Percentiles rank a stretch among this genome's conserved stretches.
Conservation (phyloP, 2,797 vertebrate species). For the Enteromius paludinosus region DNA sequence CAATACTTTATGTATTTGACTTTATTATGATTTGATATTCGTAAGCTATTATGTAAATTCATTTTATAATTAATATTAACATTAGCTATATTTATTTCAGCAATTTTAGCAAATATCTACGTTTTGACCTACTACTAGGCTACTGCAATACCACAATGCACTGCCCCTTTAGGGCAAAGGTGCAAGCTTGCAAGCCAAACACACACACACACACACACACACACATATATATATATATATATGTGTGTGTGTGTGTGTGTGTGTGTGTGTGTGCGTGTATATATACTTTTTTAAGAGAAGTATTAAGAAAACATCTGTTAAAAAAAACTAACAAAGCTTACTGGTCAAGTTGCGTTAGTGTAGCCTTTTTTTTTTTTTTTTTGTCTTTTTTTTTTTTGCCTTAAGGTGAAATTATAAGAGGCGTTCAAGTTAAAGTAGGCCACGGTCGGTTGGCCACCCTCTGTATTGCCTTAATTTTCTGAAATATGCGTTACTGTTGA, state of each 20-base stretch:
- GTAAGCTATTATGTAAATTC: constrained; percentile 28
- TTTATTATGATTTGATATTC: neutral
- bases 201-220: constrained; percentile 51
- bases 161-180: constrained; percentile 67
- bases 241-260: too few relatives aligned
- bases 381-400: neutral
- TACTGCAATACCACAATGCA: neutral
- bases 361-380: neutral
- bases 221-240: neutral
- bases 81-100: neutral
- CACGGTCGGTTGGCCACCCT: constrained; percentile 31
- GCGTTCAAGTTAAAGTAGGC: constrained; percentile 38
- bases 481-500: constrained; percentile 16
- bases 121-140: neutral
- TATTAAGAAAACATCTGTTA: constrained; percentile 36
- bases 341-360: neutral
- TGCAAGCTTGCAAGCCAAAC: constrained; percentile 50
- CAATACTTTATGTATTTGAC: neutral
- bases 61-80: neutral
- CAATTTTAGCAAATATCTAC: neutral
- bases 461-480: constrained; percentile 19
- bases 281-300: too few relatives aligned
- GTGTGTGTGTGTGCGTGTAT: too few relatives aligned
- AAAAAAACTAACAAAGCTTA: constrained; percentile 14
- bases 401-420: neutral